Base-by-base conservation (phyloP, 2,888 invertebrate species). In the Laspeyria flexula region DNA sequence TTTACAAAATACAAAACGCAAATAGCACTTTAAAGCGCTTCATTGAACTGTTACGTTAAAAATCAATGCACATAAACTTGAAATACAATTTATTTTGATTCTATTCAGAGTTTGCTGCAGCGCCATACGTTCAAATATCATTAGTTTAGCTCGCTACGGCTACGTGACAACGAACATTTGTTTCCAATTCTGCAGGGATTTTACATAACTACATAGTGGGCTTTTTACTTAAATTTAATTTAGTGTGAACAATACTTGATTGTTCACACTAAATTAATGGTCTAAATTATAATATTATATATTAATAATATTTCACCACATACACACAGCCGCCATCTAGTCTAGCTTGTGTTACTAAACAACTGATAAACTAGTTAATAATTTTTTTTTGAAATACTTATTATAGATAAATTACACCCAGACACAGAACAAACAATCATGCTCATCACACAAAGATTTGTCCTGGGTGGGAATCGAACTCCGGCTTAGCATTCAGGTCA, bases 111-210 rank as follows among this genome's bases (percentile, higher is more conserved):
- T 48, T 68, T 54, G 46, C 54, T 46, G 33, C 21, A 12, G 34
- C 57, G 43, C 34, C 61, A 71, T 60, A 61, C 60, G 62, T 62
- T 67, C 69, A 67, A 75, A 73, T 71, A 70, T 61, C 69, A 65
- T 62, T 68, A 70, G 68, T 65, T 57, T 56, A 29, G 55, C 57
- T 44, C 50, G 60, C 44, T 62, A 61, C n/a, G n/a, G 59, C 45
- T 62, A 61, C 62, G 69, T 74, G 75, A 76, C 77, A 74, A 64
- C 61, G 54, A 66, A 66, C 77, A 77, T 81, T 77, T 81, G 73
- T 76, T 77, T 73, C 62, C 69, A 62, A 73, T 67, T 64, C 74
- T 72, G 72, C 39, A 31, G 74, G 61, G 71, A 45, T 70, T 75
- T 67, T 47, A 53, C 61, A 49, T 57, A n/a, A 61, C 62, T 49